These are phyloP conservation scores for Pemphredon lugubris DNA, from an alignment of 2,888 invertebrate genomes.

Conservation along the genomic window DNA sequence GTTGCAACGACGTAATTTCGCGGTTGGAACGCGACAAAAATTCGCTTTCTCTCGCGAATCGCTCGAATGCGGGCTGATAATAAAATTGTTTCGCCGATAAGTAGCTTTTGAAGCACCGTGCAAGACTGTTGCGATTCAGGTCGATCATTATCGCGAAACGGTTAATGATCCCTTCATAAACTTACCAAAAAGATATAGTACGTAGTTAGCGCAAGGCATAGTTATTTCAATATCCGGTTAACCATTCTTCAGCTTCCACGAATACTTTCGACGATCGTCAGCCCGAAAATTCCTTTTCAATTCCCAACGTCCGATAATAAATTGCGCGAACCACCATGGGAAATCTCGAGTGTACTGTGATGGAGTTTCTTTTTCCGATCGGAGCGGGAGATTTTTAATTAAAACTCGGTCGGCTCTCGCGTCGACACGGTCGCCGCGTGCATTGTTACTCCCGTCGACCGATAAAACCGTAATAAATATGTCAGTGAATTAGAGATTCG, in stretches of 20 bases:
- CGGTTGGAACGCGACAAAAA: background rate
- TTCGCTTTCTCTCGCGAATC: background rate
- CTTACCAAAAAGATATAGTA: background rate
- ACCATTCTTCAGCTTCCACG: too few relatives aligned
- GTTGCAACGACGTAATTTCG: background rate
- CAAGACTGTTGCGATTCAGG: slow-evolving; percentile 1
- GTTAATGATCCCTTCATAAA: background rate
- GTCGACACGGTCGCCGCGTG: slow-evolving; percentile 15
- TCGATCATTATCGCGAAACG: slow-evolving; percentile 9
- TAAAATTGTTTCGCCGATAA: slow-evolving; percentile 15
- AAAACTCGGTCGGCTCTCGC: slow-evolving; percentile 9
- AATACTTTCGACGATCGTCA: too few relatives aligned
- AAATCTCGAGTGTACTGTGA: slow-evolving; percentile 4
- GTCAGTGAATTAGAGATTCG: background rate
- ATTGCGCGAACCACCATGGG: background rate
- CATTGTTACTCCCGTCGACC: slow-evolving; percentile 22
- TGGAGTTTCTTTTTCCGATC: background rate
- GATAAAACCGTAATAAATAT: slow-evolving; percentile 29
- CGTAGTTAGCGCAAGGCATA: background rate
- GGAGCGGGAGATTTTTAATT: slow-evolving; percentile 8
- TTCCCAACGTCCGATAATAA: background rate
- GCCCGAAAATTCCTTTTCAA: too few relatives aligned
- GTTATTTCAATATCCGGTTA: too few relatives aligned
- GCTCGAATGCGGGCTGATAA: slow-evolving; percentile 1
- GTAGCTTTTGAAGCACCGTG: background rate